Evolutionary conservation across 2,797 vertebrate genomes (phyloP).

Genomic region (Sphenopsis melanotis): DNA sequence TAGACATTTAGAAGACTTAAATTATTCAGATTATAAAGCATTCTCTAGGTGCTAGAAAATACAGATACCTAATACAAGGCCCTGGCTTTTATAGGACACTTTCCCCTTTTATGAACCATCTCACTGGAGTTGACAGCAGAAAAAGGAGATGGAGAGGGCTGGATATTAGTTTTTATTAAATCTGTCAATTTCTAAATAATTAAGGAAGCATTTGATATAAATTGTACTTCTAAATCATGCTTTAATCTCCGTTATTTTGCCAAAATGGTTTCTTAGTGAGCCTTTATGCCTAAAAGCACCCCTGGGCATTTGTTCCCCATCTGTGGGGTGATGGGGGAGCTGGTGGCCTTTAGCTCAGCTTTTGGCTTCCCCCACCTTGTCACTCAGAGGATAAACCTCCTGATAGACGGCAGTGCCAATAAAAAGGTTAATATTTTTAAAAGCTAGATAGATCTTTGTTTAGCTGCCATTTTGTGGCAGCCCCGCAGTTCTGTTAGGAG

Average conservation of each 20-base stretch:
- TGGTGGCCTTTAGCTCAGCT: neutral
- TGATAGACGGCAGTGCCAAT: neutral
- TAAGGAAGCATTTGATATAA: neutral
- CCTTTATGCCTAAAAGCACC: neutral
- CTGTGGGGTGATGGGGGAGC: neutral
- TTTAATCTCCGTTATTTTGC: neutral
- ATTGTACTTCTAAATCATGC: neutral
- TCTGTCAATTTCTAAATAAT: neutral
- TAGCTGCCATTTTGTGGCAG: slow-evolving; percentile 16
- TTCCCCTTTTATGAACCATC: neutral
- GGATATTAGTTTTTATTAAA: neutral
- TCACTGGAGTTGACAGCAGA: neutral
- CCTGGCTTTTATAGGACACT: neutral
- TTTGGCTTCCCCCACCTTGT: neutral
- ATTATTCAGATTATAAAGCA: neutral
- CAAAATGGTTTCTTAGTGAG: neutral
- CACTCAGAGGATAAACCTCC: neutral
- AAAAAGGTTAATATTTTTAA: slow-evolving; percentile 32
- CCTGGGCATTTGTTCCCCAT: neutral
- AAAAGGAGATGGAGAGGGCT: neutral
- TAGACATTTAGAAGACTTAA: neutral
- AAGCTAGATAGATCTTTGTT: slow-evolving; percentile 26
- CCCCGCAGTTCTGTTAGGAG: neutral
- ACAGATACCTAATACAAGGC: neutral
- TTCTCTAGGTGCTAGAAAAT: neutral